Percentiles rank a stretch among this genome's conserved stretches.
These are phyloP conservation scores for Pipistrellus pygmaeus DNA, from an alignment of 2,797 vertebrate genomes.

Conservation along the genomic window DNA sequence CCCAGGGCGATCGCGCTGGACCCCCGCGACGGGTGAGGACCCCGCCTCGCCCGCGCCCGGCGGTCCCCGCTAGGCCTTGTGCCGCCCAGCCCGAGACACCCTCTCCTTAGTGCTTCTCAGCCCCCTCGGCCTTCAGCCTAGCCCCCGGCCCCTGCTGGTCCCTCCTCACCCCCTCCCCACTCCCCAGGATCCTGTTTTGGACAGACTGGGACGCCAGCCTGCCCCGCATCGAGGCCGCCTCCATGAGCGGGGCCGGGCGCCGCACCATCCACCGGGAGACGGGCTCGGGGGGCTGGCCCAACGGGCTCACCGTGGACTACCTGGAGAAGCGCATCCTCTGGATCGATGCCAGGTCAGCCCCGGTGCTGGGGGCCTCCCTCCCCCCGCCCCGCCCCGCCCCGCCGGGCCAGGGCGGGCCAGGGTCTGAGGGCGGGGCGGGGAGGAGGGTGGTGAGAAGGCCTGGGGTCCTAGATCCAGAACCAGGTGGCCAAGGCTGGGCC, in stretches of 20 bases:
- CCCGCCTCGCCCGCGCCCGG: background rate
- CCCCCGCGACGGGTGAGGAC: constrained; percentile 95
- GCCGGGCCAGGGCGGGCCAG: too few species aligned
- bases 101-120: background rate
- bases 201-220: constrained; percentile 98
- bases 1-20: constrained; percentile 97
- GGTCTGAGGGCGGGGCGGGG: too few species aligned
- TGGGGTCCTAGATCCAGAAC: background rate
- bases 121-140: background rate
- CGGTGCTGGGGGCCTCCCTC: background rate
- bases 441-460: too few species aligned
- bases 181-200: constrained; percentile 96
- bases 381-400: too few species aligned
- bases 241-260: constrained; percentile 96
- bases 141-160: background rate
- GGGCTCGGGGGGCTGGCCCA: constrained; percentile 97
- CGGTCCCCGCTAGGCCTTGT: background rate
- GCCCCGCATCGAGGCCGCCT: constrained; percentile 97
- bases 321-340: constrained; percentile 97
- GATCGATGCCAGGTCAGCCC: constrained; percentile 96
- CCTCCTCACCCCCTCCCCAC: background rate
- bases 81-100: background rate
- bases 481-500: background rate
- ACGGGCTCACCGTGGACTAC: constrained; percentile 98
- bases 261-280: constrained; percentile 97